Percentiles rank a stretch among this genome's conserved stretches.
Conservation (phyloP, 2,113 vertebrate species). For the Vidua macroura region DNA sequence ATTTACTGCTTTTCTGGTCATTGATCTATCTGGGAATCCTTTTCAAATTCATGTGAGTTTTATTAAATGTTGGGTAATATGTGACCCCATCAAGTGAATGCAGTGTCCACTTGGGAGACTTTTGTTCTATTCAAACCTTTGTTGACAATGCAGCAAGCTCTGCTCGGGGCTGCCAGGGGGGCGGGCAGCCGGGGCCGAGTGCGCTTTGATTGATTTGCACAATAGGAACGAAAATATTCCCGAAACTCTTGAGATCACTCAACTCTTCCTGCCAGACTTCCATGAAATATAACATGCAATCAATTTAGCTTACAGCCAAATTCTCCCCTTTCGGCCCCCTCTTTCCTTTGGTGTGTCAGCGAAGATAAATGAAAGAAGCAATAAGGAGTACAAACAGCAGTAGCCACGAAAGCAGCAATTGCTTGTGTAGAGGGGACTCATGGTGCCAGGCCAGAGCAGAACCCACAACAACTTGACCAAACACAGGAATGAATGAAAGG, state of each 20-base stretch:
- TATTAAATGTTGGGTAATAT: conserved; percentile 52
- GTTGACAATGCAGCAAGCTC: conserved; percentile 3
- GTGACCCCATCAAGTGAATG: conserved; percentile 37
- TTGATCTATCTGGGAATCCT: not conserved
- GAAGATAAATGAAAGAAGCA: conserved; percentile 70
- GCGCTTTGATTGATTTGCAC: conserved; percentile 56
- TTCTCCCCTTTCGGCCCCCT: conserved; percentile 42
- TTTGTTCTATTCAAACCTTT: conserved; percentile 50
- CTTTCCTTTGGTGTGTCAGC: conserved; percentile 68
- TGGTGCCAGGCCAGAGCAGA: conserved; percentile 57
- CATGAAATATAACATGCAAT: conserved; percentile 70
- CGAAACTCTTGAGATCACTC: conserved; percentile 55
- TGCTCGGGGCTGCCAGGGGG: not conserved
- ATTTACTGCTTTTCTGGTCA: conserved; percentile 6
- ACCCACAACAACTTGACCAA: conserved; percentile 67
- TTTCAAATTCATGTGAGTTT: conserved; percentile 48
- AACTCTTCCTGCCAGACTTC: conserved; percentile 65
- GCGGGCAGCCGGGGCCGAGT: not conserved
- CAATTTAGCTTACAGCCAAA: conserved; percentile 68
- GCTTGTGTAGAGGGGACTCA: conserved; percentile 18
- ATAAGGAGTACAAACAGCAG: conserved; percentile 64
- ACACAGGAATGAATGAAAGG: conserved; percentile 68
- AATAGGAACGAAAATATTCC: conserved; percentile 64
- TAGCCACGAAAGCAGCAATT: conserved; percentile 60
- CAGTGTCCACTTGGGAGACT: conserved; percentile 47